Conservation (phyloP, 1,140 invertebrate genomes). For the Tigriopus japonicus region DNA sequence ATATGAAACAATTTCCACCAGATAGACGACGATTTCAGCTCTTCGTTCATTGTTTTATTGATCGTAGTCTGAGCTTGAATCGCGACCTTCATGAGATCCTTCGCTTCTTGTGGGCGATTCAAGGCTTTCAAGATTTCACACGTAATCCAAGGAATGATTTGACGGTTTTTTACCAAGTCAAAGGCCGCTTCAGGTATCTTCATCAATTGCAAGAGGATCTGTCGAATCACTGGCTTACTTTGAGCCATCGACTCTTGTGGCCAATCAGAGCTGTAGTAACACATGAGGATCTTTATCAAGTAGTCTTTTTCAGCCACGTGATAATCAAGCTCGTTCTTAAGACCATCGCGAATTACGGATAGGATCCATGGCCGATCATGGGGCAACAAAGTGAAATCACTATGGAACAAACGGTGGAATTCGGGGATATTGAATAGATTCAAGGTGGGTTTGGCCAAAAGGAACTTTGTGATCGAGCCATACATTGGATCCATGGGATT, state of each 20-base stretch:
- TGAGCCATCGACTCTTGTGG: neutral
- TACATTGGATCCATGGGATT: slow-evolving; percentile 18
- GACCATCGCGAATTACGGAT: neutral
- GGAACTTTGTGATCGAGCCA: slow-evolving; percentile 14
- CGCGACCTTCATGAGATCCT: too few species aligned
- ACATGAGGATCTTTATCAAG: neutral
- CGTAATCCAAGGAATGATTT: neutral
- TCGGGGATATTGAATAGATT: slow-evolving; percentile 20
- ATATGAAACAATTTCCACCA: too few species aligned
- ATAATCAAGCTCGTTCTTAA: neutral
- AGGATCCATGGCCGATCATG: neutral
- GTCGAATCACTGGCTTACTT: neutral
- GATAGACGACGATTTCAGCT: too few species aligned
- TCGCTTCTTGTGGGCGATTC: too few species aligned
- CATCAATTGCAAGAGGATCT: neutral
- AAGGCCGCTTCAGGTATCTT: neutral
- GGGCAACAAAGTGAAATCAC: neutral
- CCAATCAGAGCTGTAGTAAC: neutral
- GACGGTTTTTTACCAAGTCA: neutral
- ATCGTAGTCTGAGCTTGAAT: too few species aligned
- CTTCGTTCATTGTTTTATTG: too few species aligned
- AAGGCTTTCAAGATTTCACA: too few species aligned
- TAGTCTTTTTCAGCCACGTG: neutral
- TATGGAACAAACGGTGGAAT: slow-evolving; percentile 19
- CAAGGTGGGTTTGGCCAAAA: slow-evolving; percentile 19